Evolutionary conservation across 1,140 invertebrate species (phyloP), one percentile per base, ranked within the genome.

Genomic region (Spodoptera frugiperda): DNA sequence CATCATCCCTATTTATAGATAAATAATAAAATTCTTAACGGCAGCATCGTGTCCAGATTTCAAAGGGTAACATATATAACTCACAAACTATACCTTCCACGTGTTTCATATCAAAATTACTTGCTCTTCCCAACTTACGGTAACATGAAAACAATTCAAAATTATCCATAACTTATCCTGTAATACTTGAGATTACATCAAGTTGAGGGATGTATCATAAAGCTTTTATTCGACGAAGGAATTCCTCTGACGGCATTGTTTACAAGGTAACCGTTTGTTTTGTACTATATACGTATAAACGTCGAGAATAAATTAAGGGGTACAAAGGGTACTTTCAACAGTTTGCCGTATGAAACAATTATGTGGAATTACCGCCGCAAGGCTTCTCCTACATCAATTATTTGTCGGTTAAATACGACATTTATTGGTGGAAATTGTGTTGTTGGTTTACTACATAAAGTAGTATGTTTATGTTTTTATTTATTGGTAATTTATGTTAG

Each of bases 161-260:
- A 46, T 71, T 4, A 54, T 55, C 17, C 61, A 44, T 19, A 57
- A 71, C 71, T 70, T 70, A 61, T 73, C 72, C n/a, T 21, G 46
- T 71, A 63, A 75, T 67, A 67, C 74, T 76, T 48, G 61, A 67
- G 63, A 76, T 76, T 67, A 67, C 49, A 19, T 25, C 49, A 76
- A 63, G 17, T 77, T 72, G 48, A 54, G 71, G 49, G 68, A 71
- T 57, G 68, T 70, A 77, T 77, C 51, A 75, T 73, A 67, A 55
- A 78, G 63, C 48, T 72, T 61, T 75, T 77, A 77, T 76, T 79
- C 61, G 51, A 68, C 19, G 73, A 76, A 76, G 78, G 68, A 72
- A 76, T 73, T 57, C 78, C 78, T 77, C 14, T 65, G 61, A 63
- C 46, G 77, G 68, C 76, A 78, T 82, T 82, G 76, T 82, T 78